Percentiles rank a stretch among this genome's conserved stretches.
phyloP scores from a whole-genome alignment of 2,113 vertebrate species.

The Marcusenius ussheri region DNA sequence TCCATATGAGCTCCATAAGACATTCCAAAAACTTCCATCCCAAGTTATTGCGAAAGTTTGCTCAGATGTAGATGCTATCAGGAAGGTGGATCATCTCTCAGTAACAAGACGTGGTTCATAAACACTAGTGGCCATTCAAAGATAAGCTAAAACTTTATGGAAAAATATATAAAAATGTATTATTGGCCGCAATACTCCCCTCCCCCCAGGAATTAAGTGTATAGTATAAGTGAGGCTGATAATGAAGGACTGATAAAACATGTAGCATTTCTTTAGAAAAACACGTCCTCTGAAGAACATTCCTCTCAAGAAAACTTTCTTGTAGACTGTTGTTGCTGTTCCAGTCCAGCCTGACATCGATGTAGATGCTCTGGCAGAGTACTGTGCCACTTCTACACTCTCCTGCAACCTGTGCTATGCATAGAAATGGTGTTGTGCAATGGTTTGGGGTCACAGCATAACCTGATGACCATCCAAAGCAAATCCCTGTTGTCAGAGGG shows the following conservation, averaged over 20 bases:
- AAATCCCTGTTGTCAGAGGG: not conserved
- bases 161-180: no score
- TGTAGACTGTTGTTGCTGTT: not conserved
- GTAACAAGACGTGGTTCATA: not conserved
- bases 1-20: not conserved
- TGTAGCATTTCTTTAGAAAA: no score
- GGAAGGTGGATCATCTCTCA: not conserved
- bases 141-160: not conserved
- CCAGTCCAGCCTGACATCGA: not conserved
- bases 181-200: not conserved
- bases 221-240: not conserved
- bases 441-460: no score
- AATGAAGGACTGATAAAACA: not conserved
- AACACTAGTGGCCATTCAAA: not conserved
- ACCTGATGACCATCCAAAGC: not conserved
- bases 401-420: no score
- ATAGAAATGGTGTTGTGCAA: no score
- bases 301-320: not conserved
- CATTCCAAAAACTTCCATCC: not conserved
- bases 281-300: not conserved
- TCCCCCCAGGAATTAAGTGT: not conserved
- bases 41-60: not conserved
- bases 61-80: not conserved
- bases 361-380: no score
- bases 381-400: no score